Base-by-base conservation (phyloP, 2,888 invertebrate species). In the Pherbina coryleti region DNA sequence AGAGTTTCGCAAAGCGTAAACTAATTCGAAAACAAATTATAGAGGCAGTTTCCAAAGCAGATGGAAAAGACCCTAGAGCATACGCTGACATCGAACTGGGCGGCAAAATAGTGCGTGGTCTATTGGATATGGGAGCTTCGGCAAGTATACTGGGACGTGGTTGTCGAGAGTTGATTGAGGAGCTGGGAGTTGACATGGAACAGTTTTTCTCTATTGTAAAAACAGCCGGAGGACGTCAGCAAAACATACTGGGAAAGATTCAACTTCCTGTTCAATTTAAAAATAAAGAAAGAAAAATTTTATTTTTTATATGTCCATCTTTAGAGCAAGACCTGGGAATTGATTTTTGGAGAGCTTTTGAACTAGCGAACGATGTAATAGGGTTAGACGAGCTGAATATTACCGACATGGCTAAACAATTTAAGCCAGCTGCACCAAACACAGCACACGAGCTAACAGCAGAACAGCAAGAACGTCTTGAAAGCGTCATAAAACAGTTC, bases 101-200 rank as follows among this genome's bases (percentile, higher is more conserved):
- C 2, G 11, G 17, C 2, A 8, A 17, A 31, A 11, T 1, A 28
- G 1, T 62, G 3, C n/a, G 25, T 17, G 31, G 62, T 28, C 28
- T 79, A 0, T 4, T 79, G 2, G 76, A 76, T 51, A 73, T 60
- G 7, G 76, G 79, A 14, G 79, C 72, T 0, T 53, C 37, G 3
- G 34, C 72, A 0, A 77, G 37, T 9, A 34, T 60, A 5, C 22
- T 77, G 3, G 53, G 66, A 1, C 19, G 53, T 37, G 22, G n/a
- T 0, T 76, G 67, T 4, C 5, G 5, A 22, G 0, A 31, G 9
- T 9, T 25, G 5, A n/a, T n/a, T n/a, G n/a, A n/a, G n/a, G n/a
- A n/a, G n/a, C n/a, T n/a, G n/a, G n/a, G n/a, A n/a, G n/a, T n/a
- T n/a, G n/a, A n/a, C n/a, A n/a, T n/a, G n/a, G n/a, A n/a, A n/a